Conservation (phyloP, 1,140 invertebrate species). For the Cecropterus lyciades region DNA sequence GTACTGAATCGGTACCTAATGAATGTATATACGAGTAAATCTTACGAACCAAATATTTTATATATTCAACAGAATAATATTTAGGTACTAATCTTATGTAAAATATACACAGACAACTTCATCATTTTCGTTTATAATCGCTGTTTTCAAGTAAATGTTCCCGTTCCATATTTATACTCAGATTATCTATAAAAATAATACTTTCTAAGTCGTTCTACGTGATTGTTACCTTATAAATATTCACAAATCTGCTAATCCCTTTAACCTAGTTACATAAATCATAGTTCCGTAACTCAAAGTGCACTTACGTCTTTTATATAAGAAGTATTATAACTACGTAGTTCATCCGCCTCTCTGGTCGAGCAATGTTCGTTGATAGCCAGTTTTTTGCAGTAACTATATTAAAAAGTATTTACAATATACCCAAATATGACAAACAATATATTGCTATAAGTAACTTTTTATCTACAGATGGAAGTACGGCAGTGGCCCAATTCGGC, state of each 20-base stretch:
- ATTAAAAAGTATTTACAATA: conserved; percentile 80
- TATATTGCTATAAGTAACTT: conserved; percentile 76
- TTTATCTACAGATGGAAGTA: conserved; percentile 77
- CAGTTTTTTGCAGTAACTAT: conserved; percentile 74
- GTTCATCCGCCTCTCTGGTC: conserved; percentile 58
- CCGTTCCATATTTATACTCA: conserved; percentile 30
- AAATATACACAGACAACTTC: neutral
- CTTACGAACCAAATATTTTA: neutral
- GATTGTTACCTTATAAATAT: conserved; percentile 31
- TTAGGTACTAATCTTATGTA: too few relatives aligned
- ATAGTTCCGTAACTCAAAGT: conserved; percentile 82
- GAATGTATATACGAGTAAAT: neutral
- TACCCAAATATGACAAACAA: conserved; percentile 77
- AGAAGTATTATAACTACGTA: conserved; percentile 70
- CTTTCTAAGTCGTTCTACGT: conserved; percentile 21
- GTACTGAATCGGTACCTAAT: conserved; percentile 11
- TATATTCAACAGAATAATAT: neutral
- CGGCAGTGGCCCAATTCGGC: conserved; percentile 55
- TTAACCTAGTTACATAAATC: conserved; percentile 60
- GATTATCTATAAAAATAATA: conserved; percentile 33
- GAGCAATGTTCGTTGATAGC: conserved; percentile 70
- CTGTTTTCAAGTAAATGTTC: conserved; percentile 19
- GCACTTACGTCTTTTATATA: conserved; percentile 80
- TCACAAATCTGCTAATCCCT: conserved; percentile 48
- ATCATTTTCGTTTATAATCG: conserved; percentile 2